A percentile compares a stretch with the other conserved stretches of the same genome.
Conservation (phyloP, 2,888 invertebrate species). For the Pristionchus arcanus region DNA sequence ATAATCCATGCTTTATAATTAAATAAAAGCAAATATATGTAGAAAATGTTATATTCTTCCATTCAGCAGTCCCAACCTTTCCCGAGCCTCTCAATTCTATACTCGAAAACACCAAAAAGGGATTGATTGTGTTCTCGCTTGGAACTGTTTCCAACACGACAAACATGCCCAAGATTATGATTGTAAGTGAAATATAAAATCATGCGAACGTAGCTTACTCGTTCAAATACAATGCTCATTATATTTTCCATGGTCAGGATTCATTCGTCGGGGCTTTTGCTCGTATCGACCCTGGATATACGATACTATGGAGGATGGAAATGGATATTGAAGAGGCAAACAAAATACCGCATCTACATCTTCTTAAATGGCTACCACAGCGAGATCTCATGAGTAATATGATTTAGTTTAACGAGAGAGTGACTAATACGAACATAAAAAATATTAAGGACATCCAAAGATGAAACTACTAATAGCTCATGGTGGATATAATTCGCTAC, state of each 20-base stretch:
- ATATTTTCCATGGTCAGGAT: slow-evolving; percentile 59
- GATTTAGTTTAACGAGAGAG: not conserved
- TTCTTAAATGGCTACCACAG: slow-evolving; percentile 77
- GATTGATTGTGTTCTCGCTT: slow-evolving; percentile 69
- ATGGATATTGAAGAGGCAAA: slow-evolving; percentile 68
- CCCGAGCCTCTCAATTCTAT: slow-evolving; percentile 54
- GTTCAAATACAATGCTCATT: too few relatives aligned
- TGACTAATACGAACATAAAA: not conserved
- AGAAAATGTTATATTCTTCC: not conserved
- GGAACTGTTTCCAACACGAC: slow-evolving; percentile 78
- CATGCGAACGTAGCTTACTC: too few relatives aligned
- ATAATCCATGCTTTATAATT: not conserved
- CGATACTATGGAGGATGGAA: slow-evolving; percentile 77
- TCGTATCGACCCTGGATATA: slow-evolving; percentile 66
- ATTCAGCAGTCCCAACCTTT: slow-evolving; percentile 7
- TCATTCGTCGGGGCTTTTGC: slow-evolving; percentile 76
- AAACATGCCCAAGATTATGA: slow-evolving; percentile 77
- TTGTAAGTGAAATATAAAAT: slow-evolving; percentile 58
- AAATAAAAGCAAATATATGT: not conserved
- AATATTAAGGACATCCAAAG: slow-evolving; percentile 69
- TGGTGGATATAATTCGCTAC: slow-evolving; percentile 78
- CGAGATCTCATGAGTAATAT: slow-evolving; percentile 75
- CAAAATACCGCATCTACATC: slow-evolving; percentile 69
- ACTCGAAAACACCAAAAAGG: slow-evolving; percentile 61
- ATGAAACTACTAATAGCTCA: slow-evolving; percentile 76